Conservation (phyloP, 2,113 vertebrate species). For the Crocuta crocuta region DNA sequence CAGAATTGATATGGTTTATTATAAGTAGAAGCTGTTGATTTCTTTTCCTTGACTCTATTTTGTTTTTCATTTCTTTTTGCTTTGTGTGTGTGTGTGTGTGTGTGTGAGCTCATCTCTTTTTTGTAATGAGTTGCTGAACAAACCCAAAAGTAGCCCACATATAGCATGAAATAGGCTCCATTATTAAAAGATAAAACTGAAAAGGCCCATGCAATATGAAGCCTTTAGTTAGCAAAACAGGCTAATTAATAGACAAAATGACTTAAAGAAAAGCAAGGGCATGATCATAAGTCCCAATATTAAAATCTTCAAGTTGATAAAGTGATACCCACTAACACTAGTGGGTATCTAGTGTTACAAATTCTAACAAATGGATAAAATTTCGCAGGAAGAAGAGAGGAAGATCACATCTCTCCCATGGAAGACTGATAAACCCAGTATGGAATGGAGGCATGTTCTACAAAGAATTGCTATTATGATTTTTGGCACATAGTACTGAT, state of each 20-base stretch:
- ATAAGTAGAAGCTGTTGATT: background rate
- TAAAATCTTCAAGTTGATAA: slow-evolving; percentile 23
- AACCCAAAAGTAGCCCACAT: background rate
- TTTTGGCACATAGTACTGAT: background rate
- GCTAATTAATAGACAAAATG: background rate
- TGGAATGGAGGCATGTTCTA: background rate
- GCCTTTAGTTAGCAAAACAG: background rate
- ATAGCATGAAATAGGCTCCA: background rate
- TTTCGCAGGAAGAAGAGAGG: background rate
- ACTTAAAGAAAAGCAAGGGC: background rate
- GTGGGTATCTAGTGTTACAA: too few relatives aligned
- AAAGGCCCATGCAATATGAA: background rate
- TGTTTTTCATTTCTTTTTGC: slow-evolving; percentile 28
- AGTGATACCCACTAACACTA: background rate
- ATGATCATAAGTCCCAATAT: background rate
- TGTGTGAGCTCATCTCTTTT: slow-evolving; percentile 21
- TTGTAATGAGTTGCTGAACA: slow-evolving; percentile 18
- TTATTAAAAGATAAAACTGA: slow-evolving; percentile 13
- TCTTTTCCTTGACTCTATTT: background rate
- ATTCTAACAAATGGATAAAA: background rate
- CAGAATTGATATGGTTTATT: background rate
- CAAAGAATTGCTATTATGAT: background rate
- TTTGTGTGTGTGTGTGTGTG: slow-evolving; percentile 6
- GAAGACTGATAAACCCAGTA: background rate
- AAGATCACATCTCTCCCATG: background rate